Conservation (phyloP, 1,140 invertebrate species). For the Tetramorium simillimum region DNA sequence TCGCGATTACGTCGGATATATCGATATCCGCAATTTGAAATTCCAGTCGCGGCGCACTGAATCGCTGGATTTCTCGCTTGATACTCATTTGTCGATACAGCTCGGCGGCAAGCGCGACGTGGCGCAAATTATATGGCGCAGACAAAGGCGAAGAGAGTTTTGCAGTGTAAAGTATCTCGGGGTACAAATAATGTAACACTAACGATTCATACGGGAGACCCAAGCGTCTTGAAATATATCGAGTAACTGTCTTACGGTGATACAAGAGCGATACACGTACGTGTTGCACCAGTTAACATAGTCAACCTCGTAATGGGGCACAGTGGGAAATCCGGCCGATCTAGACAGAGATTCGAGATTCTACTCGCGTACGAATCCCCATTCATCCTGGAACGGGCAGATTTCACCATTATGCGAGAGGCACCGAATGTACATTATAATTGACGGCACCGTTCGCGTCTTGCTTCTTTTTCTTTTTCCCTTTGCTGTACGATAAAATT, state of each 20-base stretch:
- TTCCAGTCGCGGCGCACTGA: background rate
- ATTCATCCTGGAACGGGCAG: background rate
- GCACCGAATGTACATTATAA: conserved; percentile 34
- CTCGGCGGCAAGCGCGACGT: background rate
- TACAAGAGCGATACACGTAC: background rate
- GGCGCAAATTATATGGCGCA: conserved; percentile 24
- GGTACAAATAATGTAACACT: conserved; percentile 30
- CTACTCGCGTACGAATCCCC: background rate
- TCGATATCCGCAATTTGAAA: background rate
- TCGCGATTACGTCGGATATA: background rate
- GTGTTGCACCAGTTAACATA: conserved; percentile 1
- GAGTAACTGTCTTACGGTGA: conserved; percentile 12
- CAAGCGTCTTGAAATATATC: conserved; percentile 19
- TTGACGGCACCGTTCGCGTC: conserved; percentile 34
- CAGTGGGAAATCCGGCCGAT: background rate
- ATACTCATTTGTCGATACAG: background rate
- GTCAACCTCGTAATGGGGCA: background rate
- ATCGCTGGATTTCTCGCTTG: background rate
- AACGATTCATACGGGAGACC: conserved; percentile 7
- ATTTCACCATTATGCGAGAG: conserved; percentile 14
- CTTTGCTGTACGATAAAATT: conserved; percentile 46
- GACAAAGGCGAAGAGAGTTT: background rate
- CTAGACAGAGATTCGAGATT: background rate
- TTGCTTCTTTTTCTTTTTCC: background rate
- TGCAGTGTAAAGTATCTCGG: conserved; percentile 16